phyloP scores from a whole-genome alignment of 2,113 vertebrate species.

The Falco punctatus region DNA sequence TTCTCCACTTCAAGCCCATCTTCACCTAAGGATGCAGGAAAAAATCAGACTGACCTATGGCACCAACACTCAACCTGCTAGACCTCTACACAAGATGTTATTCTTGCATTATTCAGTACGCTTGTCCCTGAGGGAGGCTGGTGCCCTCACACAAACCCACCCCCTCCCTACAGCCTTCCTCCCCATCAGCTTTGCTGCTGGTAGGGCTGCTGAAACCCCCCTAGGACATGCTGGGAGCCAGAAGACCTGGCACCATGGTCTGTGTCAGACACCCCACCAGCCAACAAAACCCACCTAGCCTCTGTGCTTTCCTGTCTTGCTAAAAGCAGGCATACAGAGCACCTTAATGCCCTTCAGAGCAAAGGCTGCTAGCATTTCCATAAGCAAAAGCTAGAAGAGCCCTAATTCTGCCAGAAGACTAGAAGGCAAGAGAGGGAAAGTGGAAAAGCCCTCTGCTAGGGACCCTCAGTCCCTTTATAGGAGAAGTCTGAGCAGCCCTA shows the following conservation, averaged over 20 bases:
- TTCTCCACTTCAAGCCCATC: background rate
- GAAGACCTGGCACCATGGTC: accelerated
- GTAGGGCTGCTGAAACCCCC: background rate
- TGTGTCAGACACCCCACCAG: background rate
- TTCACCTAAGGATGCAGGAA: background rate
- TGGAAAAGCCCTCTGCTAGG: accelerated
- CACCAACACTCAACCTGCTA: background rate
- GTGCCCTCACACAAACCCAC: background rate
- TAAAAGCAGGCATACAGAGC: accelerated
- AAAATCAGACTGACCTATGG: accelerated
- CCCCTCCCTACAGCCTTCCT: background rate
- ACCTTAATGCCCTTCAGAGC: background rate
- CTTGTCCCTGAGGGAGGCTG: background rate
- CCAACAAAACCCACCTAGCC: background rate
- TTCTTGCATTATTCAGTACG: accelerated
- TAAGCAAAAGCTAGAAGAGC: background rate
- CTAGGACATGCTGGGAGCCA: accelerated
- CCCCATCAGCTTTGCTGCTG: background rate
- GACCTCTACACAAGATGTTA: background rate
- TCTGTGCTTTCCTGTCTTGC: accelerated
- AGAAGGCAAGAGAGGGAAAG: background rate
- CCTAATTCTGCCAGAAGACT: background rate
- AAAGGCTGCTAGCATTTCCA: accelerated
- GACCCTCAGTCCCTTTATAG: background rate
- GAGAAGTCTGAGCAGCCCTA: background rate